Base-by-base conservation (phyloP, 1,140 invertebrate species). In the Ladona fulva region DNA sequence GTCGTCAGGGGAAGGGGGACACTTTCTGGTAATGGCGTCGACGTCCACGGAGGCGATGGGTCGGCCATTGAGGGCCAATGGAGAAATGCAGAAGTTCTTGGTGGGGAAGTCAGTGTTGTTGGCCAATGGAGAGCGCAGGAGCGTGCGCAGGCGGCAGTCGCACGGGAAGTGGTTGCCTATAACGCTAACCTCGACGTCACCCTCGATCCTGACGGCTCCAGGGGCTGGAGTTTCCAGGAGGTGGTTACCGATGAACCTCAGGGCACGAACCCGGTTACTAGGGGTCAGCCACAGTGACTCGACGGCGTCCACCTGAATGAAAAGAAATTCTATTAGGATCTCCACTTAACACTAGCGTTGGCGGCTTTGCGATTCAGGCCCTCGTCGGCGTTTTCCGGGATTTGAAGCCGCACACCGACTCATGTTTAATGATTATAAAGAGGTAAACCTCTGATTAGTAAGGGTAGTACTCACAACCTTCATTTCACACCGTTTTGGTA, bases 61-160 rank as follows among this genome's bases (percentile, higher is more conserved):
- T 76, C 90, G 88, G 0, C 92, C 92, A 78, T 94, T 93, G 74
- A 92, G 89, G 83, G 94, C 92, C 79, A 94, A 86, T 42, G 93
- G 93, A 12, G 93, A 94, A 81, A 95, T 94, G 85, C 93, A 95
- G 82, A 88, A 93, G 84, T 95, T 95, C 59, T 89, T 90, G n/a
- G 88, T 86, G 19, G 90, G 87, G 81, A 95, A 94, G 29, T 92
- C 89, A 81, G 93, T 89, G 24, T 78, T 76, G 52, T 79, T 80
- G 6, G 90, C 90, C 76, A 94, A 86, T 16, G 92, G 91, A 75
- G 92, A 92, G 25, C 90, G 89, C 14, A 94, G 85, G 12, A 94
- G 87, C 52, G 91, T 90, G 80, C 93, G 91, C 6, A 92, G 88
- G 79, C 92, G 92, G 80, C 93, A 95, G 83, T 94, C 93, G 82